These are phyloP conservation scores for Ormyrus thymus DNA, from an alignment of 2,888 invertebrate genomes.

Conservation along the genomic window DNA sequence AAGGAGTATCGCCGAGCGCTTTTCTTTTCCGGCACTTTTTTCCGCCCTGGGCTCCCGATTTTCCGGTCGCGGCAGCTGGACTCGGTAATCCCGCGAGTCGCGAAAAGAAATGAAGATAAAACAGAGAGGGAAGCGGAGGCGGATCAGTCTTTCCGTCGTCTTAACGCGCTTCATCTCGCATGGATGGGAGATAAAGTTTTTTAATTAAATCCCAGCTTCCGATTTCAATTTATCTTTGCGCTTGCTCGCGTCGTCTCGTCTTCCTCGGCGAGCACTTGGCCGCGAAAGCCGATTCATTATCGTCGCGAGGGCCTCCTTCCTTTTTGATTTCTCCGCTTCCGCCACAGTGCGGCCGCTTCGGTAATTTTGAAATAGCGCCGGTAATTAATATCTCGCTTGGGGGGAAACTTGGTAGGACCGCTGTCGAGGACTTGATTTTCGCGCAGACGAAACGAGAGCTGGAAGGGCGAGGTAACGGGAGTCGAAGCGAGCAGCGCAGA, in stretches of 20 bases:
- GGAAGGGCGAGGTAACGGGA: background rate
- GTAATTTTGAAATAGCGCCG: constrained; percentile 43
- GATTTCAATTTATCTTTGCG: constrained; percentile 71
- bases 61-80: constrained; percentile 19
- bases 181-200: constrained; percentile 64
- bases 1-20: background rate
- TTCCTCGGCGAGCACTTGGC: constrained; percentile 43
- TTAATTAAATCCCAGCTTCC: constrained; percentile 71
- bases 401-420: constrained; percentile 1
- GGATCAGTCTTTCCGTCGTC: constrained; percentile 43
- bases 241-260: constrained; percentile 35
- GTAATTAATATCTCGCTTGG: constrained; percentile 51
- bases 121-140: constrained; percentile 15
- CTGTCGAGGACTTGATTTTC: constrained; percentile 31
- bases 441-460: background rate
- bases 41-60: constrained; percentile 19
- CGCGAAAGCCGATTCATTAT: constrained; percentile 61
- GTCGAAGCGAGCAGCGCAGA: background rate
- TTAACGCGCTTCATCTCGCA: constrained; percentile 51
- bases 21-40: constrained; percentile 1
- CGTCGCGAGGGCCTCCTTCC: constrained; percentile 54
- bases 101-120: constrained; percentile 29
- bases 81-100: constrained; percentile 10
- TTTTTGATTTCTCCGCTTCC: constrained; percentile 50
- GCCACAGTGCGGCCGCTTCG: constrained; percentile 12